Percentiles rank a stretch among this genome's conserved stretches.
These are phyloP conservation scores for Crambe crambe DNA, from an alignment of 37 sponge, comb jelly and placozoan genomes.

Conservation along the genomic window DNA sequence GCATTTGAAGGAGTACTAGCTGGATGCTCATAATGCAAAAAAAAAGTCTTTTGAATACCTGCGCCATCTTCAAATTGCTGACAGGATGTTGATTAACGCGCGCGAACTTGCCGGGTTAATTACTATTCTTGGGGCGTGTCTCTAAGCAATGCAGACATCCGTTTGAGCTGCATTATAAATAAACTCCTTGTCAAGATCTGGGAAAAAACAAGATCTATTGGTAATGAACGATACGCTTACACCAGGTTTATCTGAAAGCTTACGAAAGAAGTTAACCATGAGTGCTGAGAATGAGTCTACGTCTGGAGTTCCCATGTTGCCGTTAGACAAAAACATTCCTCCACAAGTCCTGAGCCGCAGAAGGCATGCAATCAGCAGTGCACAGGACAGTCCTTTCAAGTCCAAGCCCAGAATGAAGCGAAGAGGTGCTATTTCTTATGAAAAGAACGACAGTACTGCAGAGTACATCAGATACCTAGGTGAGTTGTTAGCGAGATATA, in stretches of 20 bases:
- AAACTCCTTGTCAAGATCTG: too few species aligned
- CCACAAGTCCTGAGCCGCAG: constrained; percentile 22
- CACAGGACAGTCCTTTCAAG: not conserved
- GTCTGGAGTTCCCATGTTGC: constrained; percentile 21
- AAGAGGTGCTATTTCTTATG: constrained; percentile 62
- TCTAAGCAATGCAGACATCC: too few species aligned
- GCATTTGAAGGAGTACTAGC: too few species aligned
- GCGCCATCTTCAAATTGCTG: too few species aligned
- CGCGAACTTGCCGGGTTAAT: too few species aligned
- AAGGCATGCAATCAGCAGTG: constrained; percentile 46
- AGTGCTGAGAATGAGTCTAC: not conserved
- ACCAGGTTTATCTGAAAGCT: not conserved
- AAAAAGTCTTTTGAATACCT: too few species aligned
- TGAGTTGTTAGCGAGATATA: not conserved
- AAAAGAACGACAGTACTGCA: constrained; percentile 46
- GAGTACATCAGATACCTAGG: constrained; percentile 61
- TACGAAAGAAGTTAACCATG: not conserved
- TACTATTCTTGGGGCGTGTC: too few species aligned
- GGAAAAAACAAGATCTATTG: too few species aligned
- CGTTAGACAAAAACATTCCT: constrained; percentile 38
- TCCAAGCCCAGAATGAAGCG: constrained; percentile 44
- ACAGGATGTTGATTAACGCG: too few species aligned
- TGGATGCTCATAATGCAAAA: too few species aligned
- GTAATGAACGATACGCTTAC: too few species aligned
- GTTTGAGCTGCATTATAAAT: too few species aligned